Conservation (phyloP, 1,140 invertebrate genomes). For the Trichonephila clavata region DNA sequence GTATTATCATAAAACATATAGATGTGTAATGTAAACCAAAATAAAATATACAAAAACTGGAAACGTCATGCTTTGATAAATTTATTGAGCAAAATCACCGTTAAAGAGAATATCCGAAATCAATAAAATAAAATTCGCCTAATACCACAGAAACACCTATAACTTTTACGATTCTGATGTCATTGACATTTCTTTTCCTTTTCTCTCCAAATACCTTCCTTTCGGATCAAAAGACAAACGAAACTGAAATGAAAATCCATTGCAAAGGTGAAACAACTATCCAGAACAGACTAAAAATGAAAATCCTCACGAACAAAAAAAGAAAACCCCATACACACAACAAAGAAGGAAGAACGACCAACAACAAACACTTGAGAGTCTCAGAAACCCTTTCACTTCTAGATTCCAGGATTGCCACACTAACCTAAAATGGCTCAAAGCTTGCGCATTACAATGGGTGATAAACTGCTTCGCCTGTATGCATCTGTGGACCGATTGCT, state of each 20-base stretch:
- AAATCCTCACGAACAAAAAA: conserved; percentile 11
- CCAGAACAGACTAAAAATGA: conserved; percentile 5
- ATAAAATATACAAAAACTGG: too few relatives aligned
- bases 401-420: conserved; percentile 48
- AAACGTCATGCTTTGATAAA: neutral
- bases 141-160: neutral
- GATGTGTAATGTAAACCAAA: too few relatives aligned
- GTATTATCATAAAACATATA: too few relatives aligned
- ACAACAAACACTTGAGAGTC: conserved; percentile 28
- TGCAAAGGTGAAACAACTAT: neutral
- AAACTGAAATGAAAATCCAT: neutral
- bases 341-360: conserved; percentile 33
- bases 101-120: neutral
- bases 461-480: conserved; percentile 68
- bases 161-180: neutral
- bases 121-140: neutral
- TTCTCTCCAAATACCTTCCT: neutral
- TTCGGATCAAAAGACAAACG: conserved; percentile 23
- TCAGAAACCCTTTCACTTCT: conserved; percentile 42
- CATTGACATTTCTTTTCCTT: conserved; percentile 22
- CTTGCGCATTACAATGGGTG: conserved; percentile 63
- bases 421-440: conserved; percentile 56
- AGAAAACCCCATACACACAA: neutral
- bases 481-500: conserved; percentile 47
- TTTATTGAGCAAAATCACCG: neutral